These are phyloP conservation scores for Illadopsis cleaveri DNA, from an alignment of 2,113 vertebrate genomes.

Conservation along the genomic window DNA sequence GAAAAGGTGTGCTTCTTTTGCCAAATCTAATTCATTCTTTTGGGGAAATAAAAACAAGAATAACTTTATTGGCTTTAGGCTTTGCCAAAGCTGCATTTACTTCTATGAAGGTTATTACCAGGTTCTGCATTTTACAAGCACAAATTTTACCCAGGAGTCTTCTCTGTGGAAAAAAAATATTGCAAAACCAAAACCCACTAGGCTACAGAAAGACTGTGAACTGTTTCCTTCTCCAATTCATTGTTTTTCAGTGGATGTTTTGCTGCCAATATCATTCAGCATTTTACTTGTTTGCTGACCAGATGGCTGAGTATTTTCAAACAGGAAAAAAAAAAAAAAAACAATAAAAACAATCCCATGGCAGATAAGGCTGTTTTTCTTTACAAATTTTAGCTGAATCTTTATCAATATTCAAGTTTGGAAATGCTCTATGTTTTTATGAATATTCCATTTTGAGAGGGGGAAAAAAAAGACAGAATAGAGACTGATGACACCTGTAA, in stretches of 20 bases:
- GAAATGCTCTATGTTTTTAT: neutral
- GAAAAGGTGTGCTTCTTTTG: neutral
- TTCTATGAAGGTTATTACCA: neutral
- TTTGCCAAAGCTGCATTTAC: neutral
- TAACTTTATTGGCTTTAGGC: neutral
- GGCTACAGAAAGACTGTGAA: neutral
- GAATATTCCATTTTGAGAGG: neutral
- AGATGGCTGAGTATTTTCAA: slow-evolving; percentile 49
- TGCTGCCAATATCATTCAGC: neutral
- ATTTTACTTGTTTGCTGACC: slow-evolving; percentile 29
- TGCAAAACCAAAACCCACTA: neutral
- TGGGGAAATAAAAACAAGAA: neutral
- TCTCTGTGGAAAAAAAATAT: neutral
- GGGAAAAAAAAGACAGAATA: neutral
- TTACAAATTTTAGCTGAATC: neutral
- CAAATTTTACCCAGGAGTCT: neutral
- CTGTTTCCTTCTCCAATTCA: neutral
- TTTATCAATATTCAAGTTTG: neutral
- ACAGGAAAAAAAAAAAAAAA: neutral
- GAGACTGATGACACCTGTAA: neutral
- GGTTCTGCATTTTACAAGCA: neutral
- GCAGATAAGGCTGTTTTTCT: neutral
- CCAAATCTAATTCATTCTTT: neutral
- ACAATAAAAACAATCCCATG: neutral
- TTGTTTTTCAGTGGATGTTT: neutral